Evolutionary conservation across 2,113 vertebrate genomes (phyloP).

Genomic region (Noctilio leporinus): DNA sequence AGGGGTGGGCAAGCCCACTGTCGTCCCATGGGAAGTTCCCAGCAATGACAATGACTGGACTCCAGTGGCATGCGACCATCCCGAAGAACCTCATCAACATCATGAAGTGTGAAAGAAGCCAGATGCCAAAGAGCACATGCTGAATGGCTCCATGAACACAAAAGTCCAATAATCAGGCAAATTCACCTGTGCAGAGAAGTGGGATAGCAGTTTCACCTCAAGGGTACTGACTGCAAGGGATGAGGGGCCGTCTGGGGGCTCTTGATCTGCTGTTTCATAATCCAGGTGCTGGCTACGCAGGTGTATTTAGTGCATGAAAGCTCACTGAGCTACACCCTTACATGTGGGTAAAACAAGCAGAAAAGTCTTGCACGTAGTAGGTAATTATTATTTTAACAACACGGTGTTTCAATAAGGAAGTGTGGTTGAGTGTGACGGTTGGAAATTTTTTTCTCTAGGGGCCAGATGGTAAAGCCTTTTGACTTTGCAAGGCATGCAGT

Average conservation of each 20-base stretch:
- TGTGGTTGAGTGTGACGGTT: background rate
- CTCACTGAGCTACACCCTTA: background rate
- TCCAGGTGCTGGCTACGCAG: background rate
- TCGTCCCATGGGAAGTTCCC: background rate
- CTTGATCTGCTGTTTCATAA: background rate
- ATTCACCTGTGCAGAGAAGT: background rate
- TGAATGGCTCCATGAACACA: background rate
- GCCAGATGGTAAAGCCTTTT: background rate
- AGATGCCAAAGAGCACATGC: background rate
- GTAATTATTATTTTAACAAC: background rate
- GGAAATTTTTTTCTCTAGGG: background rate
- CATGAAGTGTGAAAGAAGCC: background rate
- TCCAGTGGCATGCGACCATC: rapidly evolving
- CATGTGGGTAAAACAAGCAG: background rate
- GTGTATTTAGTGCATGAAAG: background rate
- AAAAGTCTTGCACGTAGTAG: background rate
- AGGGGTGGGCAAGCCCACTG: background rate
- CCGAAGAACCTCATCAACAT: background rate
- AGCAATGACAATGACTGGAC: no score
- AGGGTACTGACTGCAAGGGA: background rate
- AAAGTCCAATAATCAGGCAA: background rate
- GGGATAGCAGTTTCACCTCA: rapidly evolving
- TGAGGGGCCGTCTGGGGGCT: background rate
- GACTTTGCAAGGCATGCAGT: background rate
- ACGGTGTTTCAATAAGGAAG: background rate